phyloP scores from a whole-genome alignment of 2,113 vertebrate species.

The Xenopus tropicalis region UCB_Xtro_10.0 CM004452.2:44529001-44529500 shows the following conservation, averaged over 20 bases:
- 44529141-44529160: neutral
- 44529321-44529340: conserved; percentile 35
- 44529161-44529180: neutral
- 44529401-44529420: neutral
- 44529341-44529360: conserved; percentile 18
- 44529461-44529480: neutral
- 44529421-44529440: neutral
- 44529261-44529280: conserved; percentile 38
- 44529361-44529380: neutral
- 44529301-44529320: conserved; percentile 44
- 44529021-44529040: neutral
- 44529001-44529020: neutral
- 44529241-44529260: conserved; percentile 33
- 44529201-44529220: no score
- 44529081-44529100: no score
- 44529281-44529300: conserved; percentile 44
- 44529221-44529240: conserved; percentile 42
- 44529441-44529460: neutral
- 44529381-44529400: no score
- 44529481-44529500: neutral
- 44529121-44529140: neutral
- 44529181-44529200: no score
- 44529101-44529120: no score
- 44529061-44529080: neutral
- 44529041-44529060: neutral